phyloP scores from a whole-genome alignment of 1,140 invertebrate species.

The Luehdorfia chinensis region DNA sequence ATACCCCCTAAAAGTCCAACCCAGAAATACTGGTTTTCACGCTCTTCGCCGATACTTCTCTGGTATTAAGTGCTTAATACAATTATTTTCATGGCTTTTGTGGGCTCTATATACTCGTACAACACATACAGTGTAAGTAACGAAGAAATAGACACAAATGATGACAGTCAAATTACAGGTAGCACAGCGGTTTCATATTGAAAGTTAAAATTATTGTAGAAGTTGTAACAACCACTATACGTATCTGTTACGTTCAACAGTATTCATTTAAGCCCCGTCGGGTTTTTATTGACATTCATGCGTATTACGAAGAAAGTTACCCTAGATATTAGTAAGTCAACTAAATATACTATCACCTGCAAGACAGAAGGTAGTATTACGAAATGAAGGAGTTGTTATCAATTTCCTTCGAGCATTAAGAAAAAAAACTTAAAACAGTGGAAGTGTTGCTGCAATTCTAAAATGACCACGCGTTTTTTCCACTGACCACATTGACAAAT shows the following conservation, averaged over 20 bases:
- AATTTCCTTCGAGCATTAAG: background rate
- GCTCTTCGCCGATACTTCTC: too few species aligned
- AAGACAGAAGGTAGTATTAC: too few species aligned
- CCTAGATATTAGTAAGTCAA: too few species aligned
- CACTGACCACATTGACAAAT: slow-evolving; percentile 23
- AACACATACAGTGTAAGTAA: too few species aligned
- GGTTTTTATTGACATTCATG: slow-evolving; percentile 9
- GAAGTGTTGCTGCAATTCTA: slow-evolving; percentile 1
- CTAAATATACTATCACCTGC: too few species aligned
- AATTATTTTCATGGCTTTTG: too few species aligned
- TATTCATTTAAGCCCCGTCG: slow-evolving; percentile 5
- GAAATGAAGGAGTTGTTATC: too few species aligned
- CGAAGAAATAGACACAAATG: background rate
- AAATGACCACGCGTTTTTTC: slow-evolving; percentile 12
- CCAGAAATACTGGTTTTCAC: too few species aligned
- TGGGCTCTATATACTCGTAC: too few species aligned
- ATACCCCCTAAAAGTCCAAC: too few species aligned
- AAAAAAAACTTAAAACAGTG: slow-evolving; percentile 1
- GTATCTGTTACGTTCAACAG: slow-evolving; percentile 12
- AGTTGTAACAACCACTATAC: slow-evolving; percentile 7
- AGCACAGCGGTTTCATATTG: slow-evolving; percentile 7
- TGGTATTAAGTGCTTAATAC: too few species aligned
- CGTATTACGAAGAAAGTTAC: background rate
- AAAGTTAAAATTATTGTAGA: slow-evolving; percentile 14
- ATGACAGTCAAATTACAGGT: slow-evolving; percentile 4